These are phyloP conservation scores for Dusona sp. DNA, from an alignment of 2,888 invertebrate species.

Conservation along the genomic window DNA sequence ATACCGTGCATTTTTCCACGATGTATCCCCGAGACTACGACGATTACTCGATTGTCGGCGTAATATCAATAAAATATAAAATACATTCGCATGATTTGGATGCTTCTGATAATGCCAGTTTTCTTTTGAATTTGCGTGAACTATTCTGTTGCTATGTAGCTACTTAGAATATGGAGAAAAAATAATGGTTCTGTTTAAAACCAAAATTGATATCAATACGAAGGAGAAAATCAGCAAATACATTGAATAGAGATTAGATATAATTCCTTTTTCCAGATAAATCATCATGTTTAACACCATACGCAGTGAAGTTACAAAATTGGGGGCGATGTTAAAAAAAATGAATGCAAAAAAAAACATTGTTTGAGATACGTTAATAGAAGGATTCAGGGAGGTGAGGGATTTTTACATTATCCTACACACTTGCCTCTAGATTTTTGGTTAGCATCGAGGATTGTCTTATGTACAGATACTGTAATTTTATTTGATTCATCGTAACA, in stretches of 20 bases:
- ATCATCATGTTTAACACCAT: too few species aligned
- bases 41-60: slow-evolving; percentile 7
- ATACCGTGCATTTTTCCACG: not conserved
- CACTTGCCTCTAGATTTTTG: not conserved
- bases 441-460: not conserved
- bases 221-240: too few species aligned
- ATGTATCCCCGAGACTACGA: not conserved
- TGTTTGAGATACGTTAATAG: too few species aligned
- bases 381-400: too few species aligned
- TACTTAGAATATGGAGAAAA: not conserved
- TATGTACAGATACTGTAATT: not conserved
- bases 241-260: too few species aligned
- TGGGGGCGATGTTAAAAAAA: too few species aligned
- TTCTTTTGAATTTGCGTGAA: not conserved
- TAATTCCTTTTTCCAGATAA: too few species aligned
- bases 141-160: not conserved
- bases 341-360: too few species aligned
- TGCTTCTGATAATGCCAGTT: not conserved
- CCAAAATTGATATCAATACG: too few species aligned
- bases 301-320: too few species aligned
- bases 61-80: not conserved
- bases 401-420: too few species aligned
- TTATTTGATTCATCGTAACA: not conserved
- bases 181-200: too few species aligned
- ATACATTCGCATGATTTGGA: not conserved